Percentiles rank a stretch among this genome's conserved stretches.
Evolutionary conservation across 2,113 vertebrate species (phyloP).

Genomic region (Copsychus sechellarum): DNA sequence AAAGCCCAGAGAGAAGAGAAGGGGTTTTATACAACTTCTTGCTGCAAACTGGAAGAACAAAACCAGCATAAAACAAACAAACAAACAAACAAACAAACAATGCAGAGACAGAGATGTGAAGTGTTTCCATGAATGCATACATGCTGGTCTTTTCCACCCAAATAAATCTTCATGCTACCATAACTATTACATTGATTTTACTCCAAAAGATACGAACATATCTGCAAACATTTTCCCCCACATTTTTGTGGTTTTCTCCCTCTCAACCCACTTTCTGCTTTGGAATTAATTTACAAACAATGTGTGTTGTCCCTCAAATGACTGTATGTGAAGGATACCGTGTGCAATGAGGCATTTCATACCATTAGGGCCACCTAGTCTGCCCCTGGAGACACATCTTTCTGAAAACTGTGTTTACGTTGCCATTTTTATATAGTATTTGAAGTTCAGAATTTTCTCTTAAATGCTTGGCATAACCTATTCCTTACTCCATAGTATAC

Average conservation of each 20-base stretch:
- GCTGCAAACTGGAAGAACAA: not conserved
- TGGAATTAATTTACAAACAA: conserved; percentile 59
- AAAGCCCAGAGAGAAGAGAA: not conserved
- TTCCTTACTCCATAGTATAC: not conserved
- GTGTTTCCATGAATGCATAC: not conserved
- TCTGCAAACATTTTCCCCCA: conserved; percentile 20
- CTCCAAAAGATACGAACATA: conserved; percentile 48
- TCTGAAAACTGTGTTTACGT: conserved; percentile 23
- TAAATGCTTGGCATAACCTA: conserved; percentile 26
- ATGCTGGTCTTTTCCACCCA: not conserved
- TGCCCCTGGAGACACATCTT: not conserved
- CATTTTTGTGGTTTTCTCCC: conserved; percentile 50
- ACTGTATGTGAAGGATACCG: conserved; percentile 38
- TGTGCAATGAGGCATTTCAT: conserved; percentile 35
- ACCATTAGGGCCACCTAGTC: conserved; percentile 26
- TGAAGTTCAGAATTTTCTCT: conserved; percentile 44
- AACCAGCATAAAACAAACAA: not conserved
- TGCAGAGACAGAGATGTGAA: not conserved
- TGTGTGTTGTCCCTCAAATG: conserved; percentile 51
- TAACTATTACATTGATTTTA: conserved; percentile 23
- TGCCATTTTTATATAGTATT: conserved; percentile 40
- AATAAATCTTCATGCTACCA: conserved; percentile 6
- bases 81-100: not conserved
- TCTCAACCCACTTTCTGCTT: conserved; percentile 55
- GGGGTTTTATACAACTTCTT: not conserved